These are phyloP conservation scores for Coregonus suidteri DNA, from an alignment of 2,797 vertebrate genomes.

Conservation along the genomic window DNA sequence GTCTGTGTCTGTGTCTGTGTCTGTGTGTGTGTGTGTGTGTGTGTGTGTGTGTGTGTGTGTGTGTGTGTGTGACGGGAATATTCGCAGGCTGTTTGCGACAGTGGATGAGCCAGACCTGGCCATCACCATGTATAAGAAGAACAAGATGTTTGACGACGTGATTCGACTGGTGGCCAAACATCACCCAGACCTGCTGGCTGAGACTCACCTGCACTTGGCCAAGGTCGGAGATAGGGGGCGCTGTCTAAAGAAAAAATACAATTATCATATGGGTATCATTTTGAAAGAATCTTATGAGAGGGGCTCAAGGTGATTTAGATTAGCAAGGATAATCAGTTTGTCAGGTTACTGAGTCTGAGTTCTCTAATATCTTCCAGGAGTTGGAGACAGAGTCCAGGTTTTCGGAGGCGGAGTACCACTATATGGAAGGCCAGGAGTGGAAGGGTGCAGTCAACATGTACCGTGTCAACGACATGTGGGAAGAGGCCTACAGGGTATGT, in stretches of 20 bases:
- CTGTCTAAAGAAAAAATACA: too few relatives aligned
- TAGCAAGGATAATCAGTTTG: background rate
- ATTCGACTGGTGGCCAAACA: conserved; percentile 87
- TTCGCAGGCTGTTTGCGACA: conserved; percentile 83
- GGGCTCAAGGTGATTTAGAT: background rate
- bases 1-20: background rate
- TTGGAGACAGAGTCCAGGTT: conserved; percentile 85
- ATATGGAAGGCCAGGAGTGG: conserved; percentile 92
- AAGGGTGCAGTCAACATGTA: conserved; percentile 93
- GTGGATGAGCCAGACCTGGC: conserved; percentile 89
- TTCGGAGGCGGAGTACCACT: conserved; percentile 87
- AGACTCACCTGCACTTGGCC: conserved; percentile 92
- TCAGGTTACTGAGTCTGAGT: background rate
- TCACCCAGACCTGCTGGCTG: conserved; percentile 85
- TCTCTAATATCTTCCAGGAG: conserved; percentile 72
- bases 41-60: too few relatives aligned
- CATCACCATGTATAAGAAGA: conserved; percentile 96
- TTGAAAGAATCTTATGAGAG: background rate
- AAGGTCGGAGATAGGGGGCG: conserved; percentile 74
- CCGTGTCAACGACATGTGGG: conserved; percentile 87
- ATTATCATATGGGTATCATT: too few relatives aligned
- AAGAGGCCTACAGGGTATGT: conserved; percentile 90
- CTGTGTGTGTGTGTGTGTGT: background rate
- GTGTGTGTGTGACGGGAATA: conserved; percentile 3
- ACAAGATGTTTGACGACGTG: conserved; percentile 89